These are phyloP conservation scores for Nomada hirtipes DNA, from an alignment of 2,888 invertebrate genomes.

Conservation along the genomic window DNA sequence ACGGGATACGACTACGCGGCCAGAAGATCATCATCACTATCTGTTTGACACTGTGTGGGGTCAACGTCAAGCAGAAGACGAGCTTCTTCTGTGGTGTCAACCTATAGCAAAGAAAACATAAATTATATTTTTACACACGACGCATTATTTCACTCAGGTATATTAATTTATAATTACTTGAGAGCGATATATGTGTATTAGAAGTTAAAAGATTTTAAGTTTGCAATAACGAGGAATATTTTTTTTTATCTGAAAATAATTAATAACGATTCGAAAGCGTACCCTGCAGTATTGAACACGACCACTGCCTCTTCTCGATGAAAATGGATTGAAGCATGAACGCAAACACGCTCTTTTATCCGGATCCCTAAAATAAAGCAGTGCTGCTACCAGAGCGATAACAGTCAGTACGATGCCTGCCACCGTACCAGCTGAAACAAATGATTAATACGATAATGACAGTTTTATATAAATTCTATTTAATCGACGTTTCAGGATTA, in stretches of 20 bases:
- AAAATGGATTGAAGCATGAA: slow-evolving; percentile 63
- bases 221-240: no score
- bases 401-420: slow-evolving; percentile 52
- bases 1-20: slow-evolving; percentile 64
- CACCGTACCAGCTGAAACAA: slow-evolving; percentile 70
- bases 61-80: slow-evolving; percentile 77
- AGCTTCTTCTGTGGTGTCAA: slow-evolving; percentile 79
- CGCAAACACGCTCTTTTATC: slow-evolving; percentile 67
- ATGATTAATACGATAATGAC: not conserved
- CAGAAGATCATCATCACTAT: slow-evolving; percentile 79
- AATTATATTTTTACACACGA: not conserved
- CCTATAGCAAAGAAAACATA: slow-evolving; percentile 65
- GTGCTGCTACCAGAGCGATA: slow-evolving; percentile 61
- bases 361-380: slow-evolving; percentile 73
- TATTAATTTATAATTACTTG: no score
- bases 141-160: no score
- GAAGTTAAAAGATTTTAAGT: not conserved
- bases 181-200: not conserved
- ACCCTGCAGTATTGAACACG: slow-evolving; percentile 79
- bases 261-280: not conserved
- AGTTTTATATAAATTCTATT: slow-evolving; percentile 4
- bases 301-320: slow-evolving; percentile 66
- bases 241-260: no score
- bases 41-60: slow-evolving; percentile 74
- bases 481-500: not conserved